Base-by-base conservation (phyloP, 2,113 vertebrate genomes). In the Gymnorhina tibicen region DNA sequence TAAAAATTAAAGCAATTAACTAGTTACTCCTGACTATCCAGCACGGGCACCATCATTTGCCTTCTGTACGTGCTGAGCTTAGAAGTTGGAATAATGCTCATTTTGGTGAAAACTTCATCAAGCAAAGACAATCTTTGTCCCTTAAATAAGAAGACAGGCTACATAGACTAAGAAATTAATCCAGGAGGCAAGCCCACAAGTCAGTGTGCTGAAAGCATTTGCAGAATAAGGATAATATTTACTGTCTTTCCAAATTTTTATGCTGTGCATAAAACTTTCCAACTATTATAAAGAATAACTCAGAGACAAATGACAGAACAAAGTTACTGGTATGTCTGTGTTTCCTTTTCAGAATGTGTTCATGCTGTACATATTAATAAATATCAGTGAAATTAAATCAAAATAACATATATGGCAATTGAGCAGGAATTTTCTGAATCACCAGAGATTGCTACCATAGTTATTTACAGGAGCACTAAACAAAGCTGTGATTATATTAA, bases 1-100 rank as follows among this genome's bases (percentile, higher is more conserved):
- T 62, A 96, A 91, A 87, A 95, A 91, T 93, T 84, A 96, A 94
- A 75, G 50, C 32, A 87, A 95, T 97, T 97, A 97, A 91, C 72
- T 79, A 75, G 58, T 22, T 63, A 56, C n/a, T 96, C 63, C 64
- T 94, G 87, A 89, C 44, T 88, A 95, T 47, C 72, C 76, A 95
- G 93, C 59, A 94, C 63, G 91, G 84, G 56, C 58, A 60, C 18
- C 62, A 96, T 87, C n/a, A 15, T 50, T 74, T 92, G 32, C 72
- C 62, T 93, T 93, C 47, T 42, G 47, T 52, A 89, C 2, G 1
- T 39, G 82, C 58, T 77, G 49, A 95, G 73, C 85, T 87, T 78
- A 73, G 42, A 80, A 83, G 39, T 32, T 77, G 76, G 64, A 95
- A 90, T 67, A 87, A 97, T 63, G 53, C 37, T 74, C 11, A 15